Evolutionary conservation across 1,140 invertebrate genomes (phyloP), one percentile per base, ranked within the genome.

Genomic region (Pseudachorutes palmiensis): DNA sequence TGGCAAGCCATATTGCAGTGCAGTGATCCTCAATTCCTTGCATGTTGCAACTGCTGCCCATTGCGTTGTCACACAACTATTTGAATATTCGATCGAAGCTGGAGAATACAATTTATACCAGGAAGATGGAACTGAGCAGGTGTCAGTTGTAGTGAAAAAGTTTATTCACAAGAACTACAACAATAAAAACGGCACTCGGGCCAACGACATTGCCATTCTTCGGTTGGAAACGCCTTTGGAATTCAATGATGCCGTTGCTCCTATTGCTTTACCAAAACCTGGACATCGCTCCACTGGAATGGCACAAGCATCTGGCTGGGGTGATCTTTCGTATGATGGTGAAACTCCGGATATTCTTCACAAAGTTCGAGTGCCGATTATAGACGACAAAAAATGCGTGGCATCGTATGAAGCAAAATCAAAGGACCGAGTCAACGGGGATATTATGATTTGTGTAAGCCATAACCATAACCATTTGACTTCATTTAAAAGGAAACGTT

Each of bases 191-290:
- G 28, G 26, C 26, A 41, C 61, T 26, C 2, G 31, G 3, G 32
- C 16, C 24, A 62, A 62, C 41, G 61, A 62, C 33, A 62, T 62
- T 28, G 61, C 61, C 2, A 9, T 62, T 14, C 30, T 62, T 36
- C 14, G n/a, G 2, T 24, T 62, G 2, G 30, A 30, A 48, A 12
- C 33, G n/a, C 61, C 61, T 19, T 33, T 62, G 2, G 9, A n/a
- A 14, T 62, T 62, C 2, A 48, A 48, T 48, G 2, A 3, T 19
- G 14, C 30, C 28, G 61, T 62, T 9, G 31, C 30, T 26, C 5
- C 12, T 2, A 24, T 62, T 26, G 2, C 2, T 5, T 19, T 41
- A n/a, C 30, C 61, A 36, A 22, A 41, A 19, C 14, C 32, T 29
- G 29, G 9, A 2, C 22, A 12, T 2, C 9, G 9, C 12, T 2